Evolutionary conservation across 2,797 vertebrate genomes (phyloP), one percentile per base, ranked within the genome.

Genomic region (Rhinophrynus dorsalis): DNA sequence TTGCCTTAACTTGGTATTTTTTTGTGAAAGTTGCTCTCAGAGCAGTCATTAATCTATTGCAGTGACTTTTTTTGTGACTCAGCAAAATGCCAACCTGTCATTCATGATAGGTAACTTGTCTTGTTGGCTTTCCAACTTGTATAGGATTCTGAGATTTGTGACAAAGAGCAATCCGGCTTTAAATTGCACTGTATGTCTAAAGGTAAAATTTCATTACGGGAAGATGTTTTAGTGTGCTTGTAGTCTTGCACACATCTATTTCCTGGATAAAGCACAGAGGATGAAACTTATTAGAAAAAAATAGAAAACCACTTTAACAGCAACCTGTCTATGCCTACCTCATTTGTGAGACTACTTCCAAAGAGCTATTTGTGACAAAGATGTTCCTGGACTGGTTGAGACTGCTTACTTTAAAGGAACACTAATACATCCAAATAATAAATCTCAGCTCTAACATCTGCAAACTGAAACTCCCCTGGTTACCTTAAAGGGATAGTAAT

Each of bases 51-150:
- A 73, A 73, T 73, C 69, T 73, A 45, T 21, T 33, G 45, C 54
- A 58, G 64, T 42, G 55, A 48, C 52, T 66, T 66, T 44, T 44
- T 40, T 32, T 33, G 68, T 73, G 55, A 66, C 54, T 73, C 69
- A 73, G 69, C 69, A 59, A 56, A 66, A 73, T 73, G 69, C 64
- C 69, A 73, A 30, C 9, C 61, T 66, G 69, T 73, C 69, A 73
- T 10, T 73, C 54, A 37, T 57, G 74, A 66, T 38, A 60, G 29
- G 70, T 66, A 54, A 10, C 26, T 75, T 68, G 58, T 52, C 71
- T 73, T 68, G 54, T 66, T 66, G 68, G 59, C 58, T 70, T 73
- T 37, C 42, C 60, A 57, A 1, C 47, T 56, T 50, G 29, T 69
- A 59, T 59, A 38, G 67, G 37, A 20, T 77, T 74, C 61, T 51